Evolutionary conservation across 1,140 invertebrate species (phyloP).

Genomic region (Hylyphantes graminicola): DNA sequence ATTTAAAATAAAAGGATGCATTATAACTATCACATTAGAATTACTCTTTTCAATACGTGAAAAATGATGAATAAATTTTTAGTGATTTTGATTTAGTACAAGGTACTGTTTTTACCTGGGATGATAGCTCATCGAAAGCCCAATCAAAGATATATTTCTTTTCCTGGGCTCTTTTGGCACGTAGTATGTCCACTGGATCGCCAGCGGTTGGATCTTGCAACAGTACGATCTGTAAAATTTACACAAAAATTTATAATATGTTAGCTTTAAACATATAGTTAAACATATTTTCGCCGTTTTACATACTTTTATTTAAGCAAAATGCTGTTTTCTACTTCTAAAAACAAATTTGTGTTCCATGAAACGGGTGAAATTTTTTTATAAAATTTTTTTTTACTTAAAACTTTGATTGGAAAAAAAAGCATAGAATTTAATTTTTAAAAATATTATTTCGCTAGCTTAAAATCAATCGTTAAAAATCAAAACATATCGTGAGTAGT

Average conservation of each 20-base stretch:
- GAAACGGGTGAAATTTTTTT: background rate
- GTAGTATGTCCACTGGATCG: constrained; percentile 74
- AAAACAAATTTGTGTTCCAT: background rate
- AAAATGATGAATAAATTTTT: too few species aligned
- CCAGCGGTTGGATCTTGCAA: constrained; percentile 74
- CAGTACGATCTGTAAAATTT: constrained; percentile 73
- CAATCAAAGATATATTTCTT: constrained; percentile 89
- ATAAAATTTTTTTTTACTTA: background rate
- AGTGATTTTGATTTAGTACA: too few species aligned
- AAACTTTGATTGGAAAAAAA: background rate
- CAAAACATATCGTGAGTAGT: background rate
- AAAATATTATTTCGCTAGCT: too few species aligned
- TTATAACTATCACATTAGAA: too few species aligned
- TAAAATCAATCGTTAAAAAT: background rate
- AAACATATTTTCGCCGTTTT: background rate
- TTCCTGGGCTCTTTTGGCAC: constrained; percentile 75
- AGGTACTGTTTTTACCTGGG: constrained; percentile 65
- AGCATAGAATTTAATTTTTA: background rate
- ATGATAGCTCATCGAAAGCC: constrained; percentile 76
- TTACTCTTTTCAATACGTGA: too few species aligned
- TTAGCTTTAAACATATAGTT: too few species aligned
- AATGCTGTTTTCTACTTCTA: background rate
- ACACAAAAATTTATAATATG: background rate
- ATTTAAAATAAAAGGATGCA: too few species aligned
- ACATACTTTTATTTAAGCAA: background rate